Conservation (phyloP, 1,140 invertebrate genomes). For the Micrasema longulum region DNA sequence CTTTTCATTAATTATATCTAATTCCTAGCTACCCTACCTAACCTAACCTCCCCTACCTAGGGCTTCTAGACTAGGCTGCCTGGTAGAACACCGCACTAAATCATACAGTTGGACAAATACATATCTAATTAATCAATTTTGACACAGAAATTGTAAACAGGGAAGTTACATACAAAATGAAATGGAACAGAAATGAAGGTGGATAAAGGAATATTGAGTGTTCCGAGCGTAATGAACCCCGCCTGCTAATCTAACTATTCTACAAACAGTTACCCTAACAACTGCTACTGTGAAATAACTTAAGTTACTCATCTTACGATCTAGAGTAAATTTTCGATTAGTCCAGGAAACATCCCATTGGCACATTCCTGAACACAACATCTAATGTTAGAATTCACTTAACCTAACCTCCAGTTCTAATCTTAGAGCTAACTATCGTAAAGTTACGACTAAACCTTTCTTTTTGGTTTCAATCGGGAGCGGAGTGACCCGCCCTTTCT, state of each 20-base stretch:
- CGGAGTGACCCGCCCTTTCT: constrained; percentile 29
- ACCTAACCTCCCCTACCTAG: constrained; percentile 60
- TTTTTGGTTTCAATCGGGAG: constrained; percentile 31
- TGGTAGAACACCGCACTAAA: constrained; percentile 68
- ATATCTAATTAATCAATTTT: constrained; percentile 45
- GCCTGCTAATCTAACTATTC: constrained; percentile 45
- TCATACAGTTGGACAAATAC: constrained; percentile 69
- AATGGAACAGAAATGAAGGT: constrained; percentile 39
- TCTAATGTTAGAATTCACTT: constrained; percentile 43
- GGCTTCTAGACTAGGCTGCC: constrained; percentile 68
- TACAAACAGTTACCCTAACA: constrained; percentile 52
- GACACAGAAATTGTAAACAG: constrained; percentile 42
- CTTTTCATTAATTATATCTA: constrained; percentile 41
- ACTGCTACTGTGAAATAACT: constrained; percentile 38
- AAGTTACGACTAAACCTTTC: constrained; percentile 43
- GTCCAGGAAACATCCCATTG: constrained; percentile 50
- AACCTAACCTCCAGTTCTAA: constrained; percentile 45
- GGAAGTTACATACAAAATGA: constrained; percentile 40
- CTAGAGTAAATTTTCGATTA: constrained; percentile 47
- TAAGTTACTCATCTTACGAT: constrained; percentile 25
- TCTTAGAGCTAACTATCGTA: constrained; percentile 45
- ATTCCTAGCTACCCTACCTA: constrained; percentile 58
- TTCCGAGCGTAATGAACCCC: constrained; percentile 10
- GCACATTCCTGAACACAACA: constrained; percentile 51
- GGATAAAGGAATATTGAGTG: background rate